Evolutionary conservation across 2,888 invertebrate genomes (phyloP).

Genomic region (Embidobia sp.): DNA sequence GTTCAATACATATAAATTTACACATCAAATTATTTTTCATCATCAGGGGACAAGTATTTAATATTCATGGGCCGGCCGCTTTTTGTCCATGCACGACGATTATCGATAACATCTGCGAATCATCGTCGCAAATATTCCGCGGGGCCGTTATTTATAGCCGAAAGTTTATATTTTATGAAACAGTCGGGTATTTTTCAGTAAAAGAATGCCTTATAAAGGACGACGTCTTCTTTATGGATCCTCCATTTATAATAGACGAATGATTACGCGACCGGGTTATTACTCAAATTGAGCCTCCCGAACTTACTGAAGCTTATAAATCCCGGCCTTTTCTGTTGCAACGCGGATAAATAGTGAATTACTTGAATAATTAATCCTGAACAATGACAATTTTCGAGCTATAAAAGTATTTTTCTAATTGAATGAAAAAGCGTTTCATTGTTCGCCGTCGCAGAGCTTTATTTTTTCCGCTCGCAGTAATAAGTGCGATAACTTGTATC

Average conservation of each 20-base stretch:
- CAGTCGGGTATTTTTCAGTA: constrained; percentile 28
- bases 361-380: constrained; percentile 40
- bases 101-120: constrained; percentile 4
- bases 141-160: background rate
- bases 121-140: background rate
- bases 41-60: too few species aligned
- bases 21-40: too few species aligned
- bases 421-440: constrained; percentile 31
- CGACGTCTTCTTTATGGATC: constrained; percentile 10
- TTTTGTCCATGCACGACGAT: too few species aligned
- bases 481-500: constrained; percentile 47
- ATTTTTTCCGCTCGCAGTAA: constrained; percentile 17
- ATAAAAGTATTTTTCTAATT: constrained; percentile 27
- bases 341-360: constrained; percentile 27
- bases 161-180: too few species aligned
- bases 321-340: constrained; percentile 8
- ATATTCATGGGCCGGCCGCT: too few species aligned
- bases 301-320: constrained; percentile 15
- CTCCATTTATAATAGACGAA: constrained; percentile 18
- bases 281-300: constrained; percentile 27
- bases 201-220: constrained; percentile 21
- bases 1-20: too few species aligned
- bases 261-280: constrained; percentile 20
- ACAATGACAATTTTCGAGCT: constrained; percentile 36
- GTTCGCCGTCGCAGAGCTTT: constrained; percentile 16